phyloP scores from a whole-genome alignment of 2,888 invertebrate species.

The Daptonema setosum region DNA sequence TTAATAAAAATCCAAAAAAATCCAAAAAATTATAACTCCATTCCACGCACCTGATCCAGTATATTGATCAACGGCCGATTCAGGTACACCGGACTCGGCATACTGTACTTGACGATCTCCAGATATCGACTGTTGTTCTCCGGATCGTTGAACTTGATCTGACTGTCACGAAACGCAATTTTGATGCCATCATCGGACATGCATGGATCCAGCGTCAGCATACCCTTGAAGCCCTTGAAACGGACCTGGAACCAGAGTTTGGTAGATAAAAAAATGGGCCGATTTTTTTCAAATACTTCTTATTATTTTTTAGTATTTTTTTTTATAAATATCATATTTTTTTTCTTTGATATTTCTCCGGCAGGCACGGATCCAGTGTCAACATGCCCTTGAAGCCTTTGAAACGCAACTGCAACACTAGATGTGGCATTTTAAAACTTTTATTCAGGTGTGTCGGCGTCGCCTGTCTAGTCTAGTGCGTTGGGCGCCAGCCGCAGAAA shows the following conservation, averaged over 20 bases:
- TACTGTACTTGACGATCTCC: conserved; percentile 17
- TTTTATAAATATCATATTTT: too few relatives aligned
- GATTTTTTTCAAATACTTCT: neutral
- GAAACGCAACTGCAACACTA: conserved; percentile 18
- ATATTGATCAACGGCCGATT: conserved; percentile 27
- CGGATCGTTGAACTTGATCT: conserved; percentile 16
- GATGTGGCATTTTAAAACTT: too few relatives aligned
- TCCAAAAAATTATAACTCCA: too few relatives aligned
- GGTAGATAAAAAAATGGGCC: too few relatives aligned
- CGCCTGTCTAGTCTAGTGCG: too few relatives aligned
- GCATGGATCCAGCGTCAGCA: conserved; percentile 18
- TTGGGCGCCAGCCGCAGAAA: too few relatives aligned
- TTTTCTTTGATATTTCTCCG: conserved; percentile 10
- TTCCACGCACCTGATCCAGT: conserved; percentile 16
- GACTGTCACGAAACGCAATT: conserved; percentile 15
- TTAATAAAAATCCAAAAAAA: too few relatives aligned
- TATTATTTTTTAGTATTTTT: too few relatives aligned
- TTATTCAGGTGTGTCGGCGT: too few relatives aligned
- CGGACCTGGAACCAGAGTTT: conserved; percentile 13
- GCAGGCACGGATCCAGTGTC: conserved; percentile 16
- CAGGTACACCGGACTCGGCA: conserved; percentile 21
- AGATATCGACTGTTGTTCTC: neutral
- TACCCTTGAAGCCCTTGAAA: conserved; percentile 24
- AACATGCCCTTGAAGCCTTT: conserved; percentile 25
- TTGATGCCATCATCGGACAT: conserved; percentile 10